Base-by-base conservation (phyloP, 2,113 vertebrate genomes). In the Fregetta grallaria region DNA sequence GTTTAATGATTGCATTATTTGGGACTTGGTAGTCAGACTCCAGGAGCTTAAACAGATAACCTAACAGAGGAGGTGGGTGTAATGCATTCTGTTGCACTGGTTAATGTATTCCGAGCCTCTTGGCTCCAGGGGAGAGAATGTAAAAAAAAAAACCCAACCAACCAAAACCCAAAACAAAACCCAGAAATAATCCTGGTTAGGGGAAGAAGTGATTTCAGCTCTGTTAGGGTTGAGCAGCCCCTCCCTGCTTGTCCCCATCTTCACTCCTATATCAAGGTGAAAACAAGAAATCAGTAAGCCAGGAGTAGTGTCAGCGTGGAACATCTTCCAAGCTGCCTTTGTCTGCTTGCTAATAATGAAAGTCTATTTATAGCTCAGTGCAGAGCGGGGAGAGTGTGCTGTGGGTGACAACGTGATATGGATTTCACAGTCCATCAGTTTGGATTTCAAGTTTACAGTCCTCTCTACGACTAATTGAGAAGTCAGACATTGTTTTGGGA, bases 261-360 rank as follows among this genome's bases (percentile, higher is more conserved):
- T 91, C 79, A 86, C 84, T 94, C 44, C 27, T 73, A 15, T 80
- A 84, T 72, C 94, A 97, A 97, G 96, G 95, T 97, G 93, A 97
- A 96, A 96, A 82, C 86, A 90, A 91, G 91, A 93, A 97, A 97
- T 94, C 93, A 74, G 86, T 86, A 91, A 96, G 76, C 71, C 74
- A 79, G 76, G 84, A 94, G 91, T 88, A 87, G 94, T 88, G 83
- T 86, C 78, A 71, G 90, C 2, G 7, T 93, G 86, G 76, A 96
- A 86, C 84, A 93, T 92, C 94, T 97, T 96, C 90, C 87, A 93
- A 84, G 93, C 94, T 96, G 95, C 84, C 61, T 96, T 97, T 97
- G 97, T 96, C 92, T 96, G 89, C 91, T 92, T 89, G 91, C 92
- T 97, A 97, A 95, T 96, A 97, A 97, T 92, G 82, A 88, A 96